These are phyloP conservation scores for Nemapogon koenigi DNA, from an alignment of 2,888 invertebrate genomes.

Conservation along the genomic window DNA sequence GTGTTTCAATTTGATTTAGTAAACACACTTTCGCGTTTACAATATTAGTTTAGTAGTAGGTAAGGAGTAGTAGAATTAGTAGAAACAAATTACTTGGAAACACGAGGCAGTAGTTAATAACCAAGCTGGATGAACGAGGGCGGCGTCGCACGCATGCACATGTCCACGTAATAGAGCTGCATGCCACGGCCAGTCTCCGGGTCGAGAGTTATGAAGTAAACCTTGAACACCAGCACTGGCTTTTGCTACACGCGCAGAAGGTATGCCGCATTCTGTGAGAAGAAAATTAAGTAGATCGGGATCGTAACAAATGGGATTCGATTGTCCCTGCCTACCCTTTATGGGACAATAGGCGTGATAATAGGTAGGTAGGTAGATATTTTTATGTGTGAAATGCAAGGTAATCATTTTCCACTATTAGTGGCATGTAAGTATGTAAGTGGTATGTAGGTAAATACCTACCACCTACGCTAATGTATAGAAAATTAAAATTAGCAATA, in stretches of 20 bases:
- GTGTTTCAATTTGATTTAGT: not conserved
- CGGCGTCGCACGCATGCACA: conserved; percentile 88
- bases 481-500: too few species aligned
- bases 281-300: conserved; percentile 7
- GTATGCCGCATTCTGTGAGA: conserved; percentile 71
- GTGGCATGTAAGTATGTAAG: too few species aligned
- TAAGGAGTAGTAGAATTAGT: too few species aligned
- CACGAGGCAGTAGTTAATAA: conserved; percentile 87
- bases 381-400: too few species aligned
- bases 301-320: too few species aligned
- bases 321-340: too few species aligned
- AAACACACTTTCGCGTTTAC: not conserved
- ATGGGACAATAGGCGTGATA: too few species aligned
- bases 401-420: too few species aligned
- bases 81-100: conserved; percentile 63
- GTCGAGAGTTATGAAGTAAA: conserved; percentile 74
- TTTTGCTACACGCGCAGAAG: conserved; percentile 62
- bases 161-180: conserved; percentile 83
- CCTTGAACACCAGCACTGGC: conserved; percentile 52
- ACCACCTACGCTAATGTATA: too few species aligned
- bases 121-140: conserved; percentile 82
- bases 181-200: conserved; percentile 95
- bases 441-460: too few species aligned
- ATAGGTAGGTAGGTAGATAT: too few species aligned
- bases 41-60: not conserved